phyloP scores from a whole-genome alignment of 92 coral and sea anemone genomes.

The Palythoa grandiflora region DNA sequence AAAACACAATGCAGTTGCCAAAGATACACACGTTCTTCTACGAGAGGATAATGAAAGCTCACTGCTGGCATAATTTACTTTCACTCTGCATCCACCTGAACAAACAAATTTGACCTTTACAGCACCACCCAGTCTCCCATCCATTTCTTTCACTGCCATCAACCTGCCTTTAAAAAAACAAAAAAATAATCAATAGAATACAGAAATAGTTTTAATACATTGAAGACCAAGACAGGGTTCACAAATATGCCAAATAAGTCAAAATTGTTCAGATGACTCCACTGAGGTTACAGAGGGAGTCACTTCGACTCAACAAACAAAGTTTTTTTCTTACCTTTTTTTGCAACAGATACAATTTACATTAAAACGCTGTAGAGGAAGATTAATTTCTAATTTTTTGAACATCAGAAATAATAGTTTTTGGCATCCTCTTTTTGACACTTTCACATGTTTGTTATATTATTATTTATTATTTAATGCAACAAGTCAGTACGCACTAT shows the following conservation, averaged over 20 bases:
- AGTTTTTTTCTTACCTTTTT: conserved; percentile 51
- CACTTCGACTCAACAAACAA: conserved; percentile 54
- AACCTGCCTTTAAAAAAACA: conserved; percentile 37
- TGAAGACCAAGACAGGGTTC: conserved; percentile 12
- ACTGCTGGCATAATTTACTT: not conserved
- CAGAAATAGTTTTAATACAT: not conserved
- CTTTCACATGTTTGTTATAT: not conserved
- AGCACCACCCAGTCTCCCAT: conserved; percentile 59
- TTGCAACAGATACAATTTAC: conserved; percentile 38
- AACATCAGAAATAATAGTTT: no score
- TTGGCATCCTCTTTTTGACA: not conserved
- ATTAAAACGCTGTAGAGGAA: conserved; percentile 28
- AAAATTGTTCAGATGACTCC: conserved; percentile 47
- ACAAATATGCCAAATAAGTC: conserved; percentile 36
- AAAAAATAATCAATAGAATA: not conserved
- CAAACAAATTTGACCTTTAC: conserved; percentile 5
- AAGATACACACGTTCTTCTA: not conserved
- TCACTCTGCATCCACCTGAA: not conserved
- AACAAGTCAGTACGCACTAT: not conserved
- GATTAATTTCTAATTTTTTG: not conserved
- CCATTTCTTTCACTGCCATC: conserved; percentile 20
- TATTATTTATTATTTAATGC: not conserved
- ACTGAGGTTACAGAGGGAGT: no score
- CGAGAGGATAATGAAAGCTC: not conserved
- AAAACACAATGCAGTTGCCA: not conserved